Conservation (phyloP, 1,140 invertebrate species). For the Drosophila athabasca region DNA sequence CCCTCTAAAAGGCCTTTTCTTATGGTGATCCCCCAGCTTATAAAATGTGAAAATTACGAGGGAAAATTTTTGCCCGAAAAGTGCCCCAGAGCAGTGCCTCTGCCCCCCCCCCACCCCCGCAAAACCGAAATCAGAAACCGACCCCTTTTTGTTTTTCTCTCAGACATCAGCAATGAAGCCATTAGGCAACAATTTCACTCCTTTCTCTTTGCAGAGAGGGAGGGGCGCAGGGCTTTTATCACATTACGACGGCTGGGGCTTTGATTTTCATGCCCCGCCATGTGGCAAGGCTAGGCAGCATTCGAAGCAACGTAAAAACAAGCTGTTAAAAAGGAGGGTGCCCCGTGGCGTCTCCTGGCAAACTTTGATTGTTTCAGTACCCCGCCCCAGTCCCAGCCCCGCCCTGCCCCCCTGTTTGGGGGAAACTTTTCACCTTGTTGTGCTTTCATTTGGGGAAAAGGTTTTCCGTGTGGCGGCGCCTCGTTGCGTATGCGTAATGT, state of each 20-base stretch:
- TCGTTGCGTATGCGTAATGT: constrained; percentile 73
- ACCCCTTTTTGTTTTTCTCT: constrained; percentile 15
- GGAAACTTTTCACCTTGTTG: constrained; percentile 44
- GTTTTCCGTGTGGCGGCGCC: constrained; percentile 11
- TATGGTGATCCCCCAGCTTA: constrained; percentile 33
- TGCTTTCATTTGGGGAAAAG: constrained; percentile 29
- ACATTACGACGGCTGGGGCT: constrained; percentile 34
- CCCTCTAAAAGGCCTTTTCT: constrained; percentile 8
- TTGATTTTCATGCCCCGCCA: constrained; percentile 48
- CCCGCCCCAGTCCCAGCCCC: neutral
- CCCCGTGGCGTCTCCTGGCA: constrained; percentile 41
- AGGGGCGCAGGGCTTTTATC: too few species aligned
- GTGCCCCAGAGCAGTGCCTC: neutral
- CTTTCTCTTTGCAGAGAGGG: constrained; percentile 7
- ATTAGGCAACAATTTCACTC: constrained; percentile 55
- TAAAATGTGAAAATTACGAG: constrained; percentile 54
- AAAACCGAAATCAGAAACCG: constrained; percentile 21
- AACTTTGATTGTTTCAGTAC: constrained; percentile 67
- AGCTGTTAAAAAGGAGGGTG: constrained; percentile 28
- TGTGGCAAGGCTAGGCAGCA: constrained; percentile 33
- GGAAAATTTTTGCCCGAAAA: too few species aligned
- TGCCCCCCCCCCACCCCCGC: neutral
- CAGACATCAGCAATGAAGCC: constrained; percentile 59
- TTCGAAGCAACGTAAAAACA: constrained; percentile 48
- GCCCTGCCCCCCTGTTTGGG: constrained; percentile 5